Evolutionary conservation across 2,888 invertebrate genomes (phyloP).

Genomic region (Rhamnusium bicolor): DNA sequence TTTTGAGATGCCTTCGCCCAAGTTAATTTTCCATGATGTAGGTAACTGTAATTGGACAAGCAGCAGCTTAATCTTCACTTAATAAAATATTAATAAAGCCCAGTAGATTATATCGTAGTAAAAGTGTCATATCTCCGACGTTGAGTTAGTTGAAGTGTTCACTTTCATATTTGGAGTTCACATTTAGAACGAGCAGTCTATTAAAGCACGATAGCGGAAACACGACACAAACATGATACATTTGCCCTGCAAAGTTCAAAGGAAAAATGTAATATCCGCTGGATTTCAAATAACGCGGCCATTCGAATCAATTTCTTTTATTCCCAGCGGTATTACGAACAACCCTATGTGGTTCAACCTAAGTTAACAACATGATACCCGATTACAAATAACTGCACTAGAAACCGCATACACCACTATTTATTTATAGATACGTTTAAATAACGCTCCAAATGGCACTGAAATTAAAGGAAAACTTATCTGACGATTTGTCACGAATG

Average conservation of each 20-base stretch:
- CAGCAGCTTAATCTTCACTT: not conserved
- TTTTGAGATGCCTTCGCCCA: too few species aligned
- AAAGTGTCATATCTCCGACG: conserved; percentile 21
- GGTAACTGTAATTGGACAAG: not conserved
- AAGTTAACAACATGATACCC: conserved; percentile 37
- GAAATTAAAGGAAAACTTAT: conserved; percentile 38
- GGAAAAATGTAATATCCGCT: conserved; percentile 66
- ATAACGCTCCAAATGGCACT: conserved; percentile 9
- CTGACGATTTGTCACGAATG: conserved; percentile 45
- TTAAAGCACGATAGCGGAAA: conserved; percentile 50
- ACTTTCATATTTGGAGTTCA: conserved; percentile 35
- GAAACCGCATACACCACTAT: conserved; percentile 31
- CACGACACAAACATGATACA: conserved; percentile 59
- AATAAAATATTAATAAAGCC: conserved; percentile 14
- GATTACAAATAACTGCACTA: conserved; percentile 39
- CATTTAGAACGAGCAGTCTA: conserved; percentile 47
- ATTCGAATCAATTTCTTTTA: conserved; percentile 60
- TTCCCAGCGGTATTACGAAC: conserved; percentile 39
- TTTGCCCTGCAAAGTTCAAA: conserved; percentile 61
- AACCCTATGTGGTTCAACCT: conserved; percentile 23
- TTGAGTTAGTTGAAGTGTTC: conserved; percentile 12
- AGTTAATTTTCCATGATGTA: not conserved
- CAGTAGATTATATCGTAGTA: conserved; percentile 13
- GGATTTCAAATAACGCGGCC: conserved; percentile 63
- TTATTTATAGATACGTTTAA: conserved; percentile 22